Evolutionary conservation across 1,140 invertebrate genomes (phyloP), one percentile per base, ranked within the genome.

Genomic region (Gyrodactylus salaris): DNA sequence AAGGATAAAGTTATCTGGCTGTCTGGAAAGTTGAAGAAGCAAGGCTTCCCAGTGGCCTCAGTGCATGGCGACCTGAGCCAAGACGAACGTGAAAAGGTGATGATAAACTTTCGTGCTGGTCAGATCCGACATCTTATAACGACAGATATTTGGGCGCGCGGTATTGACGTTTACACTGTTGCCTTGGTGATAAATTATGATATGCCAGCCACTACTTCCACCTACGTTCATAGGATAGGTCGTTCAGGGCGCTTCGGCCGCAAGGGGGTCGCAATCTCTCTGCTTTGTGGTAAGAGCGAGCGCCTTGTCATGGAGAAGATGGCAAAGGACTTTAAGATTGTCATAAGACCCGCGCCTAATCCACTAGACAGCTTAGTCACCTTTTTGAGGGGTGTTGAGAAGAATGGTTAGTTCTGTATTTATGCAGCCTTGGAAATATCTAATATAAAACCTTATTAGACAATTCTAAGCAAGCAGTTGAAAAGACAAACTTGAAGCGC

Each of bases 121-220:
- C 22, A 27, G 22, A 74, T 1, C 24, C 73, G 73, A 27, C 54
- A 70, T 7, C 23, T 74, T 19, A 74, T 74, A 68, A 72, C 68
- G 20, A 74, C 73, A 1, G 73, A 74, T 25, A n/a, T 74, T 1
- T 54, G 25, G 73, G 73, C 73, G 1, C 70, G 73, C 7, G 73
- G 73, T 16, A 74, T 74, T 21, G 73, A 74, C 69, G 73, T 74
- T 68, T 27, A 74, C 19, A 26, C 25, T 7, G 68, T 74, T 2
- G 24, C 68, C n/a, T 27, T 74, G 1, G 73, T 74, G 25, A 74
- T 74, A 16, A 74, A 74, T 24, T 74, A 74, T 24, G 73, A 74
- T 24, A n/a, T 74, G 68, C 73, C 73, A 16, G 1, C 25, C 24
- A 25, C 21, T n/a, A 16, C 7, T 24, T 24, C 69, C 69, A 69